These are phyloP conservation scores for Proisotoma minuta DNA, from an alignment of 2,888 invertebrate genomes.

Conservation along the genomic window DNA sequence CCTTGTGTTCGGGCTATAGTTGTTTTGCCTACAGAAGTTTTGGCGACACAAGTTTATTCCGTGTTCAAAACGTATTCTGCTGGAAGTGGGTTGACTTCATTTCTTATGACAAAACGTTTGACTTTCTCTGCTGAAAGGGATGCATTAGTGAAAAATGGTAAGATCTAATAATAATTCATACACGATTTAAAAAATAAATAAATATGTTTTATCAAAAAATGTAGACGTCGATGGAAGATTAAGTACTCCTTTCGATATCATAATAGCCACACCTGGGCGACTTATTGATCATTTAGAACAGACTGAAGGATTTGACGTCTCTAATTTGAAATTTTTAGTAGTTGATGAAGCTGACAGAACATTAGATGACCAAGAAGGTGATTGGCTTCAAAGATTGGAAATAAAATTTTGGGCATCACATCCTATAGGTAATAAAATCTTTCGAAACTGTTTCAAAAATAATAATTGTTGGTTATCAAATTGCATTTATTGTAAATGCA, in stretches of 20 bases:
- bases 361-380: slow-evolving; percentile 83
- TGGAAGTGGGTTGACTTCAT: slow-evolving; percentile 65
- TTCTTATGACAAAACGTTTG: slow-evolving; percentile 51
- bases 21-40: slow-evolving; percentile 44
- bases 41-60: slow-evolving; percentile 40
- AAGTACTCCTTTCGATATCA: slow-evolving; percentile 61
- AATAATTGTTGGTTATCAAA: too few relatives aligned
- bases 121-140: slow-evolving; percentile 40
- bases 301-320: slow-evolving; percentile 71
- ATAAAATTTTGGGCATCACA: slow-evolving; percentile 56
- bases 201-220: neutral
- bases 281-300: slow-evolving; percentile 84
- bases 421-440: slow-evolving; percentile 41
- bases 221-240: slow-evolving; percentile 30
- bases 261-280: slow-evolving; percentile 89
- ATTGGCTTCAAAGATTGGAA: slow-evolving; percentile 81
- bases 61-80: slow-evolving; percentile 59
- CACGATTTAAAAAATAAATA: neutral
- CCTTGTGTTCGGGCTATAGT: slow-evolving; percentile 40
- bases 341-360: slow-evolving; percentile 97
- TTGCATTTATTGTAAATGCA: slow-evolving; percentile 10
- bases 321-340: slow-evolving; percentile 69
- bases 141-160: slow-evolving; percentile 32
- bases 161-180: neutral
- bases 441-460: too few relatives aligned